These are phyloP conservation scores for Tamias sibiricus DNA, from an alignment of 2,113 vertebrate species.

Conservation along the genomic window DNA sequence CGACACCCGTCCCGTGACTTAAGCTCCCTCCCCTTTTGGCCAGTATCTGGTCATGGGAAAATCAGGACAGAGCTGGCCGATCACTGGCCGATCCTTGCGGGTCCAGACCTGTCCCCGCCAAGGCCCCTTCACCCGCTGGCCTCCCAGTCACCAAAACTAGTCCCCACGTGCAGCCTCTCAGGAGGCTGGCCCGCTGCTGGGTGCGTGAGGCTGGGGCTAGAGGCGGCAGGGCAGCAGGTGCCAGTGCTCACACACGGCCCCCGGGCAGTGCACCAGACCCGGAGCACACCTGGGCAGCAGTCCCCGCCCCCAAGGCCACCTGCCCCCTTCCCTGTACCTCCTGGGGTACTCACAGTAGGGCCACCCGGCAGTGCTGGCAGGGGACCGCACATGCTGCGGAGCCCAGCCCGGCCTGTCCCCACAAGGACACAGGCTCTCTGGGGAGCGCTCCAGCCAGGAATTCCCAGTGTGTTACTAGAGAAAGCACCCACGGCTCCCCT, in stretches of 20 bases:
- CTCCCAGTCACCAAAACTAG: not conserved
- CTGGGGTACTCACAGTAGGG: too few species aligned
- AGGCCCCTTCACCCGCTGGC: too few species aligned
- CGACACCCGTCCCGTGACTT: too few species aligned
- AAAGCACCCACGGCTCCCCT: rapidly evolving
- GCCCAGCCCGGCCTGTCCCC: not conserved
- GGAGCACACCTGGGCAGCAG: not conserved
- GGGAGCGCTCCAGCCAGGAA: not conserved
- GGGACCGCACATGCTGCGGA: not conserved
- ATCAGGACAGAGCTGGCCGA: not conserved
- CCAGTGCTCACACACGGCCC: too few species aligned
- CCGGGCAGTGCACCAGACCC: not conserved
- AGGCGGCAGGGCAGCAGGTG: not conserved
- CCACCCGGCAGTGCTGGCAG: not conserved
- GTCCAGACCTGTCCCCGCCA: not conserved
- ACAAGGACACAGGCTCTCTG: not conserved
- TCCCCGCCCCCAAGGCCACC: not conserved
- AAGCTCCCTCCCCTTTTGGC: not conserved
- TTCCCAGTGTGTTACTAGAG: not conserved
- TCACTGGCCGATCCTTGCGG: not conserved
- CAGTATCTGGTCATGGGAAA: not conserved
- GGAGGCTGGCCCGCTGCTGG: not conserved
- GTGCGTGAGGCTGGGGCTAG: rapidly evolving
- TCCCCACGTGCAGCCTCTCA: not conserved
- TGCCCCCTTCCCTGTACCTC: not conserved